Evolutionary conservation across 2,113 vertebrate species (phyloP), one percentile per base, ranked within the genome.

Genomic region (Chelonoidis abingdonii): DNA sequence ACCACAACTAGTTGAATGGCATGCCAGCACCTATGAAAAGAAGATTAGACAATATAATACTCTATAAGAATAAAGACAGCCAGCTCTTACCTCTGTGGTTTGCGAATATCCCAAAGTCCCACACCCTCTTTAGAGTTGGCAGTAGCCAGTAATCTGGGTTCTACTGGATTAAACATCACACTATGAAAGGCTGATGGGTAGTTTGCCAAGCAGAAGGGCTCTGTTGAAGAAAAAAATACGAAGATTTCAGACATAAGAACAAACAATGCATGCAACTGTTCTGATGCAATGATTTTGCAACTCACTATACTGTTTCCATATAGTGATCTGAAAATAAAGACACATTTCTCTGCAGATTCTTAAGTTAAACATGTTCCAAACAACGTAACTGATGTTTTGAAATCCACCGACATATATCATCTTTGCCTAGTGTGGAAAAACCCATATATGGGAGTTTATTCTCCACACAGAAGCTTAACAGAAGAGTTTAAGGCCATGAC

Each of bases 61-160:
- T 72, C 97, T 21, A 69, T 3, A 47, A 44, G 22, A 93, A 82
- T 47, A 62, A 93, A 78, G 14, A 84, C 8, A 86, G 59, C 1
- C 52, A 85, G 76, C 52, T 82, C 98, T 98, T 86, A 99, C 99
- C 99, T 99, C 98, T 99, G 99, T 76, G 99, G 99, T 89, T 99
- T 99, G 88, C 99, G 99, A 97, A 99, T 99, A 95, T 99, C 99
- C 99, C 99, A 99, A 44, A 99, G 98, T 83, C 99, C 99, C 49
- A 99, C 99, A 54, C 99, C 99, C 98, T 99, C 99, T 95, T 99
- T 99, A 90, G 99, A 99, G 98, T 99, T 99, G 97, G 99, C 99
- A 1, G 99, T 99, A 91, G 99, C 99, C 89, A 99, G 98, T 88
- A 99, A 98, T 88, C 99, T 97, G 84, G 99, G 99, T 96, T 99